Evolutionary conservation across 1,140 invertebrate genomes (phyloP), one percentile per base, ranked within the genome.

Genomic region (Spodoptera frugiperda): DNA sequence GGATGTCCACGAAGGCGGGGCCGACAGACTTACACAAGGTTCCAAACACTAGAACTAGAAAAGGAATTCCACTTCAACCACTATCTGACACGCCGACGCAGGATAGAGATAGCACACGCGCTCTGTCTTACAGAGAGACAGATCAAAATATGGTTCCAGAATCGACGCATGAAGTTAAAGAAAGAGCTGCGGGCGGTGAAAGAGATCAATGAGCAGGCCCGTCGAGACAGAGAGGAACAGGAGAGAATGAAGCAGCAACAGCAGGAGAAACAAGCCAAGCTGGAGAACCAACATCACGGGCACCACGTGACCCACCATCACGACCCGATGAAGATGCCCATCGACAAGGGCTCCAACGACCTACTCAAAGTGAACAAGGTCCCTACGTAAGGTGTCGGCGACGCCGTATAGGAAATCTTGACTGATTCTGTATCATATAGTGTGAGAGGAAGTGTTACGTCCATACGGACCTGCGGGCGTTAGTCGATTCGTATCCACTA

Each of bases 11-110:
- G 98, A 87, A 96, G 98, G 87, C 95, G 98, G 85, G 98, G 98
- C 63, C 96, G 98, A 76, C 98, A 99, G 94, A 99, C 98, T 3
- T 99, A 99, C 95, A 99, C 98, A 75, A 97, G 98, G 84, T 98
- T 98, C 95, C 98, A 98, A 93, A 98, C 98, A 0, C 94, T 98
- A 89, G 98, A 99, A 91, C 95, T 99, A 90, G 99, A 99, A 94
- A 99, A 99, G 94, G 99, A 99, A 95, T 99, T 99, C 94, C 98
- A 99, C 93, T 99, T 99, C 95, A 99, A 99, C 94, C 98, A 99
- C 87, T 99, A 99, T 94, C 95, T 99, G 90, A 99, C 98, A 82
- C 96, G 98, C 89, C 96, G 98, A 91, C 96, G 98, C 90, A 96
- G 98, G 94, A 99, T 99, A 95, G 98, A 99, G 94, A 99, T 99